Percentiles rank a stretch among this genome's conserved stretches.
Evolutionary conservation across 1,140 invertebrate genomes (phyloP).

Genomic region (Cydia strobilella): DNA sequence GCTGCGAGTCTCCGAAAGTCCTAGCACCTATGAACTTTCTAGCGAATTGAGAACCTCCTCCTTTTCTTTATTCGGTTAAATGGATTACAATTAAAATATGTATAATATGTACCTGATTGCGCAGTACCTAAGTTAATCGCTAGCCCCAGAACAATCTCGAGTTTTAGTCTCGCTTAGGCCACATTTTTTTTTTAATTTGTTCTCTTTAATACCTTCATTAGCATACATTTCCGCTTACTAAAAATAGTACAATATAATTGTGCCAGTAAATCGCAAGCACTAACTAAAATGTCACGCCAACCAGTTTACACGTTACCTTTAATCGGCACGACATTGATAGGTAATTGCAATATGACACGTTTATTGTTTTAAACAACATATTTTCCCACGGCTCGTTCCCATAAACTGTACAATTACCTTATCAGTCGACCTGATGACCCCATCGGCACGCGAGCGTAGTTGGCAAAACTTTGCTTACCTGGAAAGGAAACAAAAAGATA

Average conservation of each 20-base stretch:
- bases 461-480: background rate
- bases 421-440: slow-evolving; percentile 16
- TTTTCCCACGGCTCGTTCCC: slow-evolving; percentile 5
- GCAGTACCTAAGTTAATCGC: no score
- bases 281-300: background rate
- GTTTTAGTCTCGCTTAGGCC: no score
- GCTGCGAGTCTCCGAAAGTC: no score
- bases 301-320: background rate
- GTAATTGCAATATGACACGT: slow-evolving; percentile 9
- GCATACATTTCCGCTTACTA: no score
- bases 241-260: background rate
- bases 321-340: background rate
- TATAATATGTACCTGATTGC: no score
- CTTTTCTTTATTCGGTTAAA: no score
- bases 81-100: no score
- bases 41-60: no score
- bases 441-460: slow-evolving; percentile 13
- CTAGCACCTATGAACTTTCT: no score
- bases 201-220: no score
- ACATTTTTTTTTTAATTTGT: no score
- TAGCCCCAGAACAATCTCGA: no score
- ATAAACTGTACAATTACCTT: slow-evolving; percentile 9
- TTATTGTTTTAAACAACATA: background rate
- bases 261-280: background rate
- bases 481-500: background rate